A percentile compares a stretch with the other conserved stretches of the same genome.
phyloP scores from a whole-genome alignment of 2,888 invertebrate genomes.

The Spicauda simplicius region DNA sequence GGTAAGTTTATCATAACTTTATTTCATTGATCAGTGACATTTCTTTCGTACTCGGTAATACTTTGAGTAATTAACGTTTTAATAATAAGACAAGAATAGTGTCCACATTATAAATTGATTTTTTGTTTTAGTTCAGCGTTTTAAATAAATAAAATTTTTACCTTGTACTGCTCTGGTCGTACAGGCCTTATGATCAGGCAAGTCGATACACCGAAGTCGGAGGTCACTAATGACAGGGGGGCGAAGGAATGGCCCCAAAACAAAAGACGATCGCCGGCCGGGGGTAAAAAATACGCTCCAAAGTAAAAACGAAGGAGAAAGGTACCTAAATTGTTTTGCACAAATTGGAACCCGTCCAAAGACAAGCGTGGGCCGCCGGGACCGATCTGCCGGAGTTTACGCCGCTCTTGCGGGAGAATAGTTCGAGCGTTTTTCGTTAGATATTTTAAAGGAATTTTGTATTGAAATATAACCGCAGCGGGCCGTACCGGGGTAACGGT shows the following conservation, averaged over 20 bases:
- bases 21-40: too few species aligned
- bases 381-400: constrained; percentile 26
- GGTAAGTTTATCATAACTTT: too few species aligned
- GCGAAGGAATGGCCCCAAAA: constrained; percentile 2
- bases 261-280: constrained; percentile 8
- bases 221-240: constrained; percentile 17
- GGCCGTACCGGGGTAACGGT: too few species aligned
- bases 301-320: constrained; percentile 30
- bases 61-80: too few species aligned
- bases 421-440: constrained; percentile 22
- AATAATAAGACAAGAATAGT: too few species aligned
- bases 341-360: constrained; percentile 40
- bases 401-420: constrained; percentile 21
- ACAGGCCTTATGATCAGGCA: neutral
- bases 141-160: too few species aligned
- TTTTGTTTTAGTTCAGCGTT: too few species aligned
- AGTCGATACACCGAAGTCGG: neutral
- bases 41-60: too few species aligned
- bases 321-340: constrained; percentile 39
- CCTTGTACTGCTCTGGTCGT: too few species aligned
- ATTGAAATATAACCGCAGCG: neutral
- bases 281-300: constrained; percentile 23
- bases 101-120: too few species aligned
- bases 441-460: constrained; percentile 2
- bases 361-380: constrained; percentile 24